phyloP scores from a whole-genome alignment of 2,113 vertebrate genomes.

The Choloepus hoffmanni region DNA sequence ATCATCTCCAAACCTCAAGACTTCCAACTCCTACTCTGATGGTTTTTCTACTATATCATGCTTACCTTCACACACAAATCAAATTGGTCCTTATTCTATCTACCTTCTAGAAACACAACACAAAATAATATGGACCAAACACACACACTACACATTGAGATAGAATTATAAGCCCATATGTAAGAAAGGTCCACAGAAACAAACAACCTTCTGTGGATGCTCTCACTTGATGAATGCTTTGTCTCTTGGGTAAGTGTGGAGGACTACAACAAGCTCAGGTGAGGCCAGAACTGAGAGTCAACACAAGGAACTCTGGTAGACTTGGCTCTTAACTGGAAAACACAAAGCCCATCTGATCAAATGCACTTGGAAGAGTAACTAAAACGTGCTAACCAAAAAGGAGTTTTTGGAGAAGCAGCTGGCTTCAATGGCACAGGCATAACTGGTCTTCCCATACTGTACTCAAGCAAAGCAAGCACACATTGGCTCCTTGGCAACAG shows the following conservation, averaged over 20 bases:
- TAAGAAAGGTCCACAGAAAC: background rate
- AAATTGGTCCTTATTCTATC: background rate
- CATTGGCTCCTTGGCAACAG: background rate
- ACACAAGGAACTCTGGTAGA: fast-evolving
- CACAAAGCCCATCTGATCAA: background rate
- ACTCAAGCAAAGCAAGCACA: background rate
- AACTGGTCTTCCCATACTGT: background rate
- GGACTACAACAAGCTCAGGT: background rate
- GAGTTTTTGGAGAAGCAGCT: background rate
- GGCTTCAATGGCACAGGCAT: background rate
- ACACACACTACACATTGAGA: background rate
- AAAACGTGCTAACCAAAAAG: background rate
- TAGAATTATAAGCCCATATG: background rate
- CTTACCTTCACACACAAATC: background rate
- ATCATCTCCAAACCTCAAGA: background rate
- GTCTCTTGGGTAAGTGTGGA: background rate
- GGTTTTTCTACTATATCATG: background rate
- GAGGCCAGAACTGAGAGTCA: background rate
- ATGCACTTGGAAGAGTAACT: background rate
- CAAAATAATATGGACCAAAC: background rate
- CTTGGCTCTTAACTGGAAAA: background rate
- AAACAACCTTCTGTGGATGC: background rate
- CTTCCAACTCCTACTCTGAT: background rate
- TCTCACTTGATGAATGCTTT: background rate
- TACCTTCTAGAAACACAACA: background rate